phyloP scores from a whole-genome alignment of 2,888 invertebrate genomes.

The Glyphotaelius pellucidus region DNA sequence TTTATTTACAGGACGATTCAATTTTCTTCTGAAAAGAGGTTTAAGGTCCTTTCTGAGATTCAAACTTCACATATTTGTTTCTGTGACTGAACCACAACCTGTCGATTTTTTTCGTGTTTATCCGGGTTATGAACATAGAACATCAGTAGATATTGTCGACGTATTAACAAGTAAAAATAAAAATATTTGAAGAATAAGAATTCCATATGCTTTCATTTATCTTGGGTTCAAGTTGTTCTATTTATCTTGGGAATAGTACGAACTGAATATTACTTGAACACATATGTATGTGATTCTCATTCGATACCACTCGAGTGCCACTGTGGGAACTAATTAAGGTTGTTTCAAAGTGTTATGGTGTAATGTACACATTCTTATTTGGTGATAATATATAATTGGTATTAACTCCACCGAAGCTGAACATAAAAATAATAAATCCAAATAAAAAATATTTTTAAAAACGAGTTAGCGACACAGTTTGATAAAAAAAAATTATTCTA shows the following conservation, averaged over 20 bases:
- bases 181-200: too few relatives aligned
- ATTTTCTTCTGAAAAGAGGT: background rate
- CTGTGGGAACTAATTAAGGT: background rate
- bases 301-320: background rate
- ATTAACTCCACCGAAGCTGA: background rate
- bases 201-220: background rate
- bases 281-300: slow-evolving; percentile 2
- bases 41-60: background rate
- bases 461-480: too few relatives aligned
- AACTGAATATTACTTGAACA: background rate
- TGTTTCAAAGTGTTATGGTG: background rate
- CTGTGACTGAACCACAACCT: background rate
- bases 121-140: too few relatives aligned
- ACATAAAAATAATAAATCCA: background rate
- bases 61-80: background rate
- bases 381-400: background rate
- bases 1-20: background rate
- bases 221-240: background rate
- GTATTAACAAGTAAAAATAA: too few relatives aligned
- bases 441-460: too few relatives aligned
- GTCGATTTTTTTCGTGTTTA: too few relatives aligned
- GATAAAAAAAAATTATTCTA: background rate
- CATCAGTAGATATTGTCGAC: too few relatives aligned
- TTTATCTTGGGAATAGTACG: background rate
- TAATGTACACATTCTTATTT: background rate